Percentiles rank a stretch among this genome's conserved stretches.
Conservation (phyloP, 2,888 invertebrate genomes). For the Acheta domesticus region DNA sequence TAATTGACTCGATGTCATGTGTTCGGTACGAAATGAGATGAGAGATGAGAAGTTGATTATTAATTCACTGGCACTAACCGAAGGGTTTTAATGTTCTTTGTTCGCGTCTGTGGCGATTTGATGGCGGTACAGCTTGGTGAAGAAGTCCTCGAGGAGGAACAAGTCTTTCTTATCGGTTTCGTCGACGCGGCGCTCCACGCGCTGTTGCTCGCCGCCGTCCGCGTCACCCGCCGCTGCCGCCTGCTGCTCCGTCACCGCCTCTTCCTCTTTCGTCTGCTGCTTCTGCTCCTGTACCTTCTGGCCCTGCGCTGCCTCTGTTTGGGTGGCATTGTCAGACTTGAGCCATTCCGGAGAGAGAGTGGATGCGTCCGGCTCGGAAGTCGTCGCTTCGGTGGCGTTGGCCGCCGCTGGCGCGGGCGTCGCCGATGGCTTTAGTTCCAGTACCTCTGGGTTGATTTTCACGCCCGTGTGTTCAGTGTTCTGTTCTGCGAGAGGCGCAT, state of each 20-base stretch:
- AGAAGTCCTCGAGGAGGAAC: conserved; percentile 19
- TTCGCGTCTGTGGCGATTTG: conserved; percentile 3
- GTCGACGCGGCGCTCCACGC: neutral
- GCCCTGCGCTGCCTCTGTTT: neutral
- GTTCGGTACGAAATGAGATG: conserved; percentile 18
- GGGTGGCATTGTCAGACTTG: neutral
- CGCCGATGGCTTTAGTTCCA: neutral
- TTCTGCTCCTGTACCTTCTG: neutral
- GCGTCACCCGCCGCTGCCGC: neutral
- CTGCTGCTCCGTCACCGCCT: neutral
- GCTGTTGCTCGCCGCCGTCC: neutral
- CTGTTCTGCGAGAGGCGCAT: neutral
- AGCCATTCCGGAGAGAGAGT: neutral
- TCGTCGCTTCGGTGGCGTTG: neutral
- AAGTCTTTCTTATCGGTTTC: conserved; percentile 20
- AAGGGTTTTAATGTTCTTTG: neutral
- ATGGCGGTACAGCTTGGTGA: conserved; percentile 19
- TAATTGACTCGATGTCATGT: conserved; percentile 7
- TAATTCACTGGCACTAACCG: neutral
- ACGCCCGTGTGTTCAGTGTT: no score
- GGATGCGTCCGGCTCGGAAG: neutral
- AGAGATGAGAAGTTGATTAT: conserved; percentile 11
- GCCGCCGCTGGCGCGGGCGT: neutral
- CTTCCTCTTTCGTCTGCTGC: neutral
- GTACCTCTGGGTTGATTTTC: neutral